Base-by-base conservation (phyloP, 2,888 invertebrate genomes). In the Steinernema scapterisci region DNA sequence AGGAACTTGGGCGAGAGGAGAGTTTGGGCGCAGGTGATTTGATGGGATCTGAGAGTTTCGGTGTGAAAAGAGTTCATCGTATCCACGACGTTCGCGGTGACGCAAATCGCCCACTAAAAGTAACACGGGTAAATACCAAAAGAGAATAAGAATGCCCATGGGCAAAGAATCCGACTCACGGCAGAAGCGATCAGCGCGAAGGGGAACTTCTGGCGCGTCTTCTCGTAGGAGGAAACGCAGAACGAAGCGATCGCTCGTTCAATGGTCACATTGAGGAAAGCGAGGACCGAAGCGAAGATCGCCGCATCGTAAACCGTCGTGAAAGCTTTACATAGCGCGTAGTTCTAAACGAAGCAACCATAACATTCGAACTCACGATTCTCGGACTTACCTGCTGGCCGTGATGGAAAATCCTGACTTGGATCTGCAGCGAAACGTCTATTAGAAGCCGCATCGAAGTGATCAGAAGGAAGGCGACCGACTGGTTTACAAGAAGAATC, bases 201-300 rank as follows among this genome's bases (percentile, higher is more conserved):
- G 13, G 48, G 48, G 13, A 48, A 19, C 13, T 19, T 16, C 13
- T 48, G 16, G 48, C 48, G 19, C 16, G 48, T 48, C n/a, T 48
- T 48, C 48, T 48, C 48, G 48, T 48, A 48, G 48, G 48, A 48
- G 13, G 19, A 48, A 16, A 48, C 48, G 6, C 19, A 16, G 48
- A 48, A 48, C n/a, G 48, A 48, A 16, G 48, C 48, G 19, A 48
- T n/a, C 3, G 48, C 19, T 3, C 48, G 48, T 16, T 48, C 48
- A 16, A 48, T 48, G 48, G 48, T 48, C n/a, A 48, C 2, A 48
- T 48, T 48, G 7, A 48, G 48, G 48, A 48, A 48, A 2, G 48
- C 48, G 48, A 48, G 19, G 48, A 48, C 48, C 48, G 48, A 48
- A n/a, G 48, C 48, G 48, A n/a, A 48, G n/a, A 48, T 16, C 19